Conservation (phyloP, 2,113 vertebrate species). For the Scalopus aquaticus region DNA sequence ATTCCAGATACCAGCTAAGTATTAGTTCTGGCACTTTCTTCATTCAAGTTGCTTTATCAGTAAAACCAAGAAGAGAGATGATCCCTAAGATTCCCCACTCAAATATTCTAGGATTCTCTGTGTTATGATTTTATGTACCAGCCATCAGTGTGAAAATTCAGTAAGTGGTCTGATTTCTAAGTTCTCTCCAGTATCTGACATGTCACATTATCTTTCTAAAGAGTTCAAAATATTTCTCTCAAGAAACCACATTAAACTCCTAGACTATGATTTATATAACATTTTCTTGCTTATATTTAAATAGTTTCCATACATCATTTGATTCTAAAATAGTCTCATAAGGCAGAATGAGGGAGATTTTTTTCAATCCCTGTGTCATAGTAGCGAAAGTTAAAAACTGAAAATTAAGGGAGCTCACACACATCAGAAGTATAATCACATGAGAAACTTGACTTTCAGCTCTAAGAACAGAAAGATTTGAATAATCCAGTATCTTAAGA, state of each 20-base stretch:
- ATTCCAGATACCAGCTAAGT: not conserved
- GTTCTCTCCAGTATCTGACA: constrained; percentile 16
- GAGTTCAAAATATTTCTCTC: constrained; percentile 46
- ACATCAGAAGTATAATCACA: not conserved
- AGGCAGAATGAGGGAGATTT: not conserved
- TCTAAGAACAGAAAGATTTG: constrained; percentile 40
- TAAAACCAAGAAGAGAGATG: not conserved
- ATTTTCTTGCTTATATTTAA: constrained; percentile 12
- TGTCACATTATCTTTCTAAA: not conserved
- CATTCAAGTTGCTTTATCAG: not conserved
- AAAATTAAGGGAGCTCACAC: not conserved
- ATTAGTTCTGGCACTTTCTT: not conserved
- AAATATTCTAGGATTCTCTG: not conserved
- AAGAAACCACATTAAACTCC: constrained; percentile 14
- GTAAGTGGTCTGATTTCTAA: constrained; percentile 39
- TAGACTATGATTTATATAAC: not conserved
- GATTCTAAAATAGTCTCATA: constrained; percentile 37
- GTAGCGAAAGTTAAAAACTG: not conserved
- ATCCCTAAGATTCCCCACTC: not conserved
- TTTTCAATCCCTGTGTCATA: not conserved
- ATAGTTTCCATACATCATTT: not conserved
- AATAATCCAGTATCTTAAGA: constrained; percentile 15
- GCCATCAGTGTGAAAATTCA: constrained; percentile 30
- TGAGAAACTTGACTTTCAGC: constrained; percentile 10
- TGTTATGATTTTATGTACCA: not conserved